These are phyloP conservation scores for Lordiphosa andalusiaca DNA, from an alignment of 2,888 invertebrate genomes.

Conservation along the genomic window DNA sequence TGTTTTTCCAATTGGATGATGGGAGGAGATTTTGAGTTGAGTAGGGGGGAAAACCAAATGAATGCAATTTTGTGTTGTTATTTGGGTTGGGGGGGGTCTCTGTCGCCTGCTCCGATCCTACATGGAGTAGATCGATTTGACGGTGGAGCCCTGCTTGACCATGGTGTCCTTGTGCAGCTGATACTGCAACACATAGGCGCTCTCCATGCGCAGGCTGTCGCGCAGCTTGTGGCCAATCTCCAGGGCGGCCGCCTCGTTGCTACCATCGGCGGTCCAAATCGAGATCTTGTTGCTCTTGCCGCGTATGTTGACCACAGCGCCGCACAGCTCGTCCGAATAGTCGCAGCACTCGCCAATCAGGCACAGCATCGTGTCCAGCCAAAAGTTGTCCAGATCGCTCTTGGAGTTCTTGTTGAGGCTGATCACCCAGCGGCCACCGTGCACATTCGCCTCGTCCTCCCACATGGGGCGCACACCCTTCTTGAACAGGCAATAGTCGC, in stretches of 20 bases:
- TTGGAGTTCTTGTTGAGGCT: conserved; percentile 87
- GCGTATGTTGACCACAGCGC: conserved; percentile 96
- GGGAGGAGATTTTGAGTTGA: not conserved
- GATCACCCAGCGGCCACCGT: conserved; percentile 91
- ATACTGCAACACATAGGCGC: conserved; percentile 82
- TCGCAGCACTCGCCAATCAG: conserved; percentile 98
- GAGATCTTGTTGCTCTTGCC: conserved; percentile 94
- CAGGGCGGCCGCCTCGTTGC: conserved; percentile 86
- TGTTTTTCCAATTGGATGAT: not conserved
- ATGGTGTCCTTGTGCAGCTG: conserved; percentile 91
- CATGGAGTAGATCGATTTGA: conserved; percentile 82
- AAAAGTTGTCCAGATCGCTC: conserved; percentile 86
- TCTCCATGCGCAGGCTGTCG: conserved; percentile 87
- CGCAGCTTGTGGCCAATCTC: conserved; percentile 94
- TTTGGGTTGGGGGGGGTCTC: not conserved
- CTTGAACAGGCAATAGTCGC: conserved; percentile 90
- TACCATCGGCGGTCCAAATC: conserved; percentile 93
- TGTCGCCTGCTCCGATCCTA: conserved; percentile 29
- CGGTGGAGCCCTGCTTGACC: conserved; percentile 89
- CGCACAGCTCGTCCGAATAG: conserved; percentile 94
- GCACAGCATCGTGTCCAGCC: conserved; percentile 89
- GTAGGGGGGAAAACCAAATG: conserved; percentile 2
- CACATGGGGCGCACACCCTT: conserved; percentile 90
- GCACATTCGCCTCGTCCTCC: conserved; percentile 91
- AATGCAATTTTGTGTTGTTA: conserved; percentile 1